phyloP scores from a whole-genome alignment of 2,797 vertebrate species.

The Hafferia zeledoni region DNA sequence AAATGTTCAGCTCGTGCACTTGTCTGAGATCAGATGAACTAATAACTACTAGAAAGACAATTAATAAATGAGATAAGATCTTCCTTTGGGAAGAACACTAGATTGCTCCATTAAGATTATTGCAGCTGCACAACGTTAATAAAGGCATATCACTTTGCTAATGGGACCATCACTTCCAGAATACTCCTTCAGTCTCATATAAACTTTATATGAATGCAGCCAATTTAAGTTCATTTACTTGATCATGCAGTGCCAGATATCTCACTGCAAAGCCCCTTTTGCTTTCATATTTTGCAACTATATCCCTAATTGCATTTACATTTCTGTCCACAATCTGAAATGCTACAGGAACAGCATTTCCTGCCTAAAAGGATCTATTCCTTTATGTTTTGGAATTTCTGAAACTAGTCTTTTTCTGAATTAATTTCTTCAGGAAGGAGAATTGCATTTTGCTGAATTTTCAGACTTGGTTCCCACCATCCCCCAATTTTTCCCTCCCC shows the following conservation, averaged over 20 bases:
- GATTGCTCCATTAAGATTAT: constrained; percentile 64
- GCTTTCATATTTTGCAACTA: neutral
- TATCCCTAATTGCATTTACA: neutral
- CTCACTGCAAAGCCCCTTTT: neutral
- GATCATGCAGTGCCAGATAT: neutral
- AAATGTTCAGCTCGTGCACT: neutral
- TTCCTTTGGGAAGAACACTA: constrained; percentile 57
- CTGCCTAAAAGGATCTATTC: neutral
- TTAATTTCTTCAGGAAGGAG: neutral
- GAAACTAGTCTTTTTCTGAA: neutral
- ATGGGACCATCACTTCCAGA: constrained; percentile 43
- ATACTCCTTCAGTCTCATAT: constrained; percentile 37
- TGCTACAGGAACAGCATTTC: neutral
- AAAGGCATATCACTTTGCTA: constrained; percentile 39
- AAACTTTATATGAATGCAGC: constrained; percentile 22
- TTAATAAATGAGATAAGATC: constrained; percentile 68
- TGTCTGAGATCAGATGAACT: constrained; percentile 54
- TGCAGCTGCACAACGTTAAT: constrained; percentile 45
- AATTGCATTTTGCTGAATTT: neutral
- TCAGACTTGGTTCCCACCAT: neutral
- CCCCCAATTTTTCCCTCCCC: neutral
- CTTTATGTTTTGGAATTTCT: neutral
- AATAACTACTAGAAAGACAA: constrained; percentile 49
- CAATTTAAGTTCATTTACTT: constrained; percentile 20
- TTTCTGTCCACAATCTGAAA: neutral